Base-by-base conservation (phyloP, 2,113 vertebrate species). In the Microcebus jonahi region DNA sequence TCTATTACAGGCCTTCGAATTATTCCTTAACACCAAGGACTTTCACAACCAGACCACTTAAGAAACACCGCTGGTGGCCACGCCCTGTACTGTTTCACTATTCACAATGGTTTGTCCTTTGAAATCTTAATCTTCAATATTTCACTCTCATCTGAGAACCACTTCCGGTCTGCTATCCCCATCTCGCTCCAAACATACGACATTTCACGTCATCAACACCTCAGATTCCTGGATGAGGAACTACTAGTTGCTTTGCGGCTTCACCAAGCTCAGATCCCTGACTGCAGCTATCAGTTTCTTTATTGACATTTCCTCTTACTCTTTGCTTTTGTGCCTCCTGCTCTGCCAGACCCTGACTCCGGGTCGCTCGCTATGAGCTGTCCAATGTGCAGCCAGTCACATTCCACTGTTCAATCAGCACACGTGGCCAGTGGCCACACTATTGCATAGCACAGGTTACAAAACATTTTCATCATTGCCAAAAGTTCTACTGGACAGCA, bases 331-430 rank as follows among this genome's bases (percentile, higher is more conserved):
- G 5, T 63, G 76, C 14, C 34, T 71, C 45, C 45, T 59, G 29
- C 17, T 20, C 25, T 20, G 3, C 2, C 39, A 39, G 59, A 71
- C 18, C 23, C 59, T 82, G 50, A n/a, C 14, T 57, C 15, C 27
- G 27, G 55, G 6, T 59, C 18, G 0, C 18, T 29, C 31, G 20
- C 0, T 6, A 25, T 0, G 1, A 1, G 3, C 21, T 31, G 61
- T 21, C 53, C 45, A 76, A 1, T 67, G 27, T 50, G 55, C 48
- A 48, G 15, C 21, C 53, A 5, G 42, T 82, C 73, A 55, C 25
- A 29, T 14, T 50, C 68, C 65, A 36, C 8, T 15, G 29, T 61
- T 61, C 39, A 17, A 48, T 13, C 27, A 67, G 14, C 5, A 81
- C 59, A 59, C 1, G 1, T 14, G 50, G 39, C 8, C 48, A 15